Percentiles rank a stretch among this genome's conserved stretches.
These are phyloP conservation scores for Periophthalmus modestus DNA, from an alignment of 2,113 vertebrate genomes.

Conservation along the genomic window DNA sequence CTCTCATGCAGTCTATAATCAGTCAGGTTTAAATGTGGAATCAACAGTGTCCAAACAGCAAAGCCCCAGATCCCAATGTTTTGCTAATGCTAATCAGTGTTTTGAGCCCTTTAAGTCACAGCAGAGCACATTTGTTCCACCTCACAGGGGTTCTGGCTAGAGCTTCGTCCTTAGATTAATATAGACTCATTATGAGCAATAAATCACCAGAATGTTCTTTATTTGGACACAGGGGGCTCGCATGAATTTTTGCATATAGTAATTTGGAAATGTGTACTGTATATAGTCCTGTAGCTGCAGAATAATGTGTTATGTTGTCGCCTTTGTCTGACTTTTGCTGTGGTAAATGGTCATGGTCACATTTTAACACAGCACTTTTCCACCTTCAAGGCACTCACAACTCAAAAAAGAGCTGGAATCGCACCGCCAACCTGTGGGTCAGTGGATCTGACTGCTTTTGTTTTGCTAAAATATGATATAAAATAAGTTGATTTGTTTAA, in stretches of 20 bases:
- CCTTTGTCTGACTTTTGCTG: no score
- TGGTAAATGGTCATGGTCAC: no score
- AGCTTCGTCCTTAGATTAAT: constrained; percentile 6
- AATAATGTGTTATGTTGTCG: background rate
- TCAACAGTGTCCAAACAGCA: constrained; percentile 21
- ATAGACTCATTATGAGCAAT: constrained; percentile 20
- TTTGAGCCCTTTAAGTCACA: constrained; percentile 18
- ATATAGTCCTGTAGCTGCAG: background rate
- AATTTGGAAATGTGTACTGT: background rate
- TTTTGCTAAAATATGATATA: no score
- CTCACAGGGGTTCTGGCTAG: constrained; percentile 23
- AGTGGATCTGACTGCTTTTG: no score
- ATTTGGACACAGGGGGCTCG: constrained; percentile 4
- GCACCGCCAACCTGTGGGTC: no score
- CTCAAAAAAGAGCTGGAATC: no score
- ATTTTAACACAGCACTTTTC: no score
- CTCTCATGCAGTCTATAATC: constrained; percentile 13
- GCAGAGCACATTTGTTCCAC: constrained; percentile 28
- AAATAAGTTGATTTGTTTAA: no score
- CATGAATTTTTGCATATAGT: constrained; percentile 1
- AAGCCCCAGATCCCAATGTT: constrained; percentile 15
- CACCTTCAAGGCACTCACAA: no score
- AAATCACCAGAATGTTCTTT: constrained; percentile 31
- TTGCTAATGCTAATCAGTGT: constrained; percentile 31
- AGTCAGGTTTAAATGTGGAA: constrained; percentile 20